Conservation (phyloP, 2,113 vertebrate species). For the Trogon melanurus region DNA sequence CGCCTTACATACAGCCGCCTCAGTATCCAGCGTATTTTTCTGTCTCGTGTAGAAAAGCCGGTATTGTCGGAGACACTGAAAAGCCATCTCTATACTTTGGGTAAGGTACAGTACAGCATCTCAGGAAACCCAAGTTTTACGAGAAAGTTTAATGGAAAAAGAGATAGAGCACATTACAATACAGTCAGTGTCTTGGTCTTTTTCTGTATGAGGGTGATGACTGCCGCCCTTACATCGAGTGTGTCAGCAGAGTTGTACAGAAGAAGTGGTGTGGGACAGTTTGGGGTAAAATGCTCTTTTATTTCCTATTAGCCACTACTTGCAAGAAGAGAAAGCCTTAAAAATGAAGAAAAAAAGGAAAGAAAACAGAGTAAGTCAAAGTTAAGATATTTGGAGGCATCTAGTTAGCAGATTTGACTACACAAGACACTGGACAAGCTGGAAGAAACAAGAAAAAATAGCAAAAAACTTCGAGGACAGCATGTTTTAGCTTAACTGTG, state of each 20-base stretch:
- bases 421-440: neutral
- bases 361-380: neutral
- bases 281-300: neutral
- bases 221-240: neutral
- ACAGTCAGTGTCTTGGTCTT: neutral
- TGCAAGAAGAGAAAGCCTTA: neutral
- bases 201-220: neutral
- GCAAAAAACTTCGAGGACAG: fast-evolving
- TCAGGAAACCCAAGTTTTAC: neutral
- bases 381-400: neutral
- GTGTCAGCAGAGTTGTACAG: neutral
- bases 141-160: neutral
- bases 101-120: neutral
- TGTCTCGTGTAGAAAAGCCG: neutral
- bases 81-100: neutral
- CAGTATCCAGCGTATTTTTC: neutral
- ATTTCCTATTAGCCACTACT: neutral
- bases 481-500: neutral
- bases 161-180: neutral
- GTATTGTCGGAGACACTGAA: neutral
- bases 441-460: neutral
- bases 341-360: neutral
- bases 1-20: neutral
- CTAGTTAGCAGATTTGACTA: neutral
- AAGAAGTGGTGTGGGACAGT: neutral